Evolutionary conservation across 1,140 invertebrate species (phyloP).

Genomic region (Sarcophaga peregrina): DNA sequence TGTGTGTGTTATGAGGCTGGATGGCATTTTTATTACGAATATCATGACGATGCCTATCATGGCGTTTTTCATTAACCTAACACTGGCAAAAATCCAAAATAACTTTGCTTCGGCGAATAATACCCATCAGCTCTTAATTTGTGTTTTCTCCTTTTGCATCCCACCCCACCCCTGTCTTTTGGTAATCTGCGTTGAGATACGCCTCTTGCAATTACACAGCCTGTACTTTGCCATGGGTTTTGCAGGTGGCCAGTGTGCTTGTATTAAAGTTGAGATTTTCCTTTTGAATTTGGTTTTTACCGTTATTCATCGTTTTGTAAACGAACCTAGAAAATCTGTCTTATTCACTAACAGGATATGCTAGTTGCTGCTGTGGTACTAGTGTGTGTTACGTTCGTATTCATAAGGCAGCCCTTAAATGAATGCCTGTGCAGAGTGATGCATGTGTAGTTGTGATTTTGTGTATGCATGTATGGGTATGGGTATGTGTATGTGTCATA

Average conservation of each 20-base stretch:
- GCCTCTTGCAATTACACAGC: neutral
- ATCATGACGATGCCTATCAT: neutral
- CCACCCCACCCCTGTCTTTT: too few relatives aligned
- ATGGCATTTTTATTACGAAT: neutral
- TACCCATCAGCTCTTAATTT: too few relatives aligned
- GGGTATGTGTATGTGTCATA: neutral
- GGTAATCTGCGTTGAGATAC: neutral
- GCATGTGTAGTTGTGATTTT: too few relatives aligned
- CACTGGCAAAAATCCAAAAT: neutral
- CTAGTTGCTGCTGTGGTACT: neutral
- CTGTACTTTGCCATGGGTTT: neutral
- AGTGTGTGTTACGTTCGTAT: neutral
- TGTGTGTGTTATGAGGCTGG: neutral
- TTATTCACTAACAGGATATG: slow-evolving; percentile 24
- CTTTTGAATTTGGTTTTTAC: neutral
- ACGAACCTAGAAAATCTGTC: slow-evolving; percentile 7
- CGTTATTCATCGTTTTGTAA: neutral
- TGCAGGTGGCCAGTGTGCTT: neutral
- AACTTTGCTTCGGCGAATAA: neutral
- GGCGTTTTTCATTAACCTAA: neutral
- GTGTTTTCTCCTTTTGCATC: too few relatives aligned
- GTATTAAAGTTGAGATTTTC: neutral
- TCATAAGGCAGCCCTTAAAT: too few relatives aligned
- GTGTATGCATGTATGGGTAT: too few relatives aligned
- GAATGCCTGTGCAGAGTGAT: too few relatives aligned